Conservation (phyloP, 2,888 invertebrate genomes). For the Netelia melanura region DNA sequence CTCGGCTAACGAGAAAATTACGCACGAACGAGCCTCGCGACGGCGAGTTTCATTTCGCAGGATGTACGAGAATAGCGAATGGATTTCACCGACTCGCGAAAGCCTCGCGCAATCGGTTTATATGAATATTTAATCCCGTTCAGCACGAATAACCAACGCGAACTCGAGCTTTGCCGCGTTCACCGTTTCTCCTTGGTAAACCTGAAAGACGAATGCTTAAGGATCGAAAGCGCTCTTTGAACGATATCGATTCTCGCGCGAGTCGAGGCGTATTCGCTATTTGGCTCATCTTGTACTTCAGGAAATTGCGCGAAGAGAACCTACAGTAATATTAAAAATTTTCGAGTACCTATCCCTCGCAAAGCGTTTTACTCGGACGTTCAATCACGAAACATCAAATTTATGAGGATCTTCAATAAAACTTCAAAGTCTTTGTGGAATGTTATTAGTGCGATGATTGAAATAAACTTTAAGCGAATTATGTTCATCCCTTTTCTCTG, state of each 20-base stretch:
- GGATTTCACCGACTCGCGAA: constrained; percentile 5
- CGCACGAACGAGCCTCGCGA: constrained; percentile 15
- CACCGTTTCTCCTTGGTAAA: constrained; percentile 1
- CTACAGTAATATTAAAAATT: neutral
- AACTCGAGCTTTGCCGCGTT: neutral
- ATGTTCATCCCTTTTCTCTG: too few relatives aligned
- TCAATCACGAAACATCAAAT: neutral
- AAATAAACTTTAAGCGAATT: neutral
- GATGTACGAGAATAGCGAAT: neutral
- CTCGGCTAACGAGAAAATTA: constrained; percentile 48
- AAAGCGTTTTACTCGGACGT: neutral
- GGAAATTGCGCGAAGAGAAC: constrained; percentile 7
- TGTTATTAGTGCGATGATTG: constrained; percentile 3
- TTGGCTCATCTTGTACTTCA: constrained; percentile 17
- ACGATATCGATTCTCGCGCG: neutral
- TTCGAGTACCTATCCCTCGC: neutral
- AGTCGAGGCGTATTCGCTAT: neutral
- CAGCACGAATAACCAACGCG: constrained; percentile 26
- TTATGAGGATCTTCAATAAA: neutral
- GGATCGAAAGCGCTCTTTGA: constrained; percentile 4
- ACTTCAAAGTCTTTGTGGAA: neutral
- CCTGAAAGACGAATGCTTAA: neutral
- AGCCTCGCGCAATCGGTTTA: constrained; percentile 27
- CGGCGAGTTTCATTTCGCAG: neutral
- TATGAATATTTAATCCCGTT: constrained; percentile 53